A percentile compares a stretch with the other conserved stretches of the same genome.
phyloP scores from a whole-genome alignment of 2,797 vertebrate species.

The Odontamblyopus rebecca region DNA sequence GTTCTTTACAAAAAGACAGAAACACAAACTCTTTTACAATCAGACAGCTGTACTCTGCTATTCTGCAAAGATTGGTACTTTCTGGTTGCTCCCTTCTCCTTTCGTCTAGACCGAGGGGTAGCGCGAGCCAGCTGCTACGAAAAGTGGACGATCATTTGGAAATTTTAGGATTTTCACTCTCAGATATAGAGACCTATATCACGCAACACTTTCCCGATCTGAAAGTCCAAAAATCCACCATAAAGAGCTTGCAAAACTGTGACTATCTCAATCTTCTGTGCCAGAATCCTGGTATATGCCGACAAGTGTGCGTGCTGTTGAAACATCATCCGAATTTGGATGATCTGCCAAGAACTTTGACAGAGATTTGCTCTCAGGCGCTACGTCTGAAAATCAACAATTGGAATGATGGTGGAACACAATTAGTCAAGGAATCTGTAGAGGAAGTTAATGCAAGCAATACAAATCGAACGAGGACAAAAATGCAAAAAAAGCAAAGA shows the following conservation, averaged over 20 bases:
- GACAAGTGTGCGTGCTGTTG: conserved; percentile 77
- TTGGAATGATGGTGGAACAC: not conserved
- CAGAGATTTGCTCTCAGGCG: conserved; percentile 78
- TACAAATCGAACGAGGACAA: conserved; percentile 4
- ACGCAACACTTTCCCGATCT: conserved; percentile 74
- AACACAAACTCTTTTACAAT: conserved; percentile 64
- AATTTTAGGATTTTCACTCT: conserved; percentile 79
- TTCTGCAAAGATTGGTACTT: conserved; percentile 86
- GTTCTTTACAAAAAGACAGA: conserved; percentile 58
- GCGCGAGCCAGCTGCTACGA: conserved; percentile 77
- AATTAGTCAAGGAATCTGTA: not conserved
- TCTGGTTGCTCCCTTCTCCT: conserved; percentile 86
- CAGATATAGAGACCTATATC: conserved; percentile 78
- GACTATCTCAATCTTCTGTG: conserved; percentile 82
- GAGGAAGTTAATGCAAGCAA: conserved; percentile 6
- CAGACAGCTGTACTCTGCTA: conserved; percentile 79
- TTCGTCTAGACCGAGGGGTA: conserved; percentile 80
- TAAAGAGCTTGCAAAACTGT: conserved; percentile 65
- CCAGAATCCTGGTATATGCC: conserved; percentile 84
- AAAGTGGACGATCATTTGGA: conserved; percentile 84
- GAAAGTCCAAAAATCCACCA: conserved; percentile 40
- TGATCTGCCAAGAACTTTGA: conserved; percentile 82
- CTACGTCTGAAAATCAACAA: conserved; percentile 63
- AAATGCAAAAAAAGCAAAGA: not conserved
- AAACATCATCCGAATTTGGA: conserved; percentile 54